A percentile compares a stretch with the other conserved stretches of the same genome.
phyloP scores from a whole-genome alignment of 2,888 invertebrate genomes.

The Nomada lathburiana region DNA sequence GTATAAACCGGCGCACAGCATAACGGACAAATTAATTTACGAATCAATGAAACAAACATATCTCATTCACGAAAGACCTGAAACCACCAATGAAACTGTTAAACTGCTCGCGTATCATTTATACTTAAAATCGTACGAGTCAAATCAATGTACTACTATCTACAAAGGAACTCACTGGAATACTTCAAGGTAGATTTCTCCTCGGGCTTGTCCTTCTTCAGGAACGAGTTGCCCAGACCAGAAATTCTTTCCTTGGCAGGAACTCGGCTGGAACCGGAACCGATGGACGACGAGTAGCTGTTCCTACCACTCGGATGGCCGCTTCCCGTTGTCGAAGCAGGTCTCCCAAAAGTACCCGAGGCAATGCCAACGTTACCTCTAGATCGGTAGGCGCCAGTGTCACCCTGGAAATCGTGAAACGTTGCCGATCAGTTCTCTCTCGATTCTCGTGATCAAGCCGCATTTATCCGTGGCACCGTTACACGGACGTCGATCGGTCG shows the following conservation, averaged over 20 bases:
- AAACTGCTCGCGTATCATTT: no score
- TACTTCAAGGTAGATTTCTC: slow-evolving; percentile 79
- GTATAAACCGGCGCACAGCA: no score
- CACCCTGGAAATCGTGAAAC: slow-evolving; percentile 74
- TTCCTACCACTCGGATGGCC: slow-evolving; percentile 78
- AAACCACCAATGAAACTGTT: no score
- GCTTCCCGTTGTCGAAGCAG: slow-evolving; percentile 73
- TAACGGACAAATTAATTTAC: no score
- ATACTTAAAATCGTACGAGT: no score
- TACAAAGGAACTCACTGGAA: slow-evolving; percentile 73
- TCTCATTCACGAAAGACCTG: no score
- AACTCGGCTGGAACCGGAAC: slow-evolving; percentile 72
- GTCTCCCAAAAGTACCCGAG: slow-evolving; percentile 73
- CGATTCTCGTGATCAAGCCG: slow-evolving; percentile 27
- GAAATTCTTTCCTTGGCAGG: slow-evolving; percentile 76
- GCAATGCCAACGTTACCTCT: slow-evolving; percentile 69
- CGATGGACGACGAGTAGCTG: slow-evolving; percentile 73
- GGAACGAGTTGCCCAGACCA: slow-evolving; percentile 71
- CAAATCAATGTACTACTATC: neutral
- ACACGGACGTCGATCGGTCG: slow-evolving; percentile 44
- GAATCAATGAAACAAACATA: no score
- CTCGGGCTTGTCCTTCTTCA: slow-evolving; percentile 77
- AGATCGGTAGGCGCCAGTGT: slow-evolving; percentile 77
- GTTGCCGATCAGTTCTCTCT: slow-evolving; percentile 27
- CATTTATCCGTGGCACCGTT: slow-evolving; percentile 51